Percentiles rank a stretch among this genome's conserved stretches.
phyloP scores from a whole-genome alignment of 2,797 vertebrate genomes.

The Phoebastria nigripes region DNA sequence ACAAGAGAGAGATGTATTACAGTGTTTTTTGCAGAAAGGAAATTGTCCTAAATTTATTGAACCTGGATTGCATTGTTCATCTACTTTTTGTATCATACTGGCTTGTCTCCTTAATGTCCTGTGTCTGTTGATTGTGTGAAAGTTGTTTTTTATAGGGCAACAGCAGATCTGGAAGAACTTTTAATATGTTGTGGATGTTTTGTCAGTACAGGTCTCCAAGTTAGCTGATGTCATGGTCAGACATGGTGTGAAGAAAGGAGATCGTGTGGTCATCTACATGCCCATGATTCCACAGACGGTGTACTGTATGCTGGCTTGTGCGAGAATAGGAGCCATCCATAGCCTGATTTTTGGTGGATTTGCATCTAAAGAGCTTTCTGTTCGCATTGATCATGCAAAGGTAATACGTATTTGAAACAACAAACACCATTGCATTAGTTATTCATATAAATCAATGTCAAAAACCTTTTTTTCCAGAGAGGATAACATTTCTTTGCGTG shows the following conservation, averaged over 20 bases:
- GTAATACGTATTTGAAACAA: conserved; percentile 62
- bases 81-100: neutral
- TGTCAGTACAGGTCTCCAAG: conserved; percentile 81
- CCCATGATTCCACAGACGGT: conserved; percentile 97
- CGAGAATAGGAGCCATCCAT: conserved; percentile 92
- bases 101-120: neutral
- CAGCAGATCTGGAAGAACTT: neutral
- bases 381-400: conserved; percentile 92
- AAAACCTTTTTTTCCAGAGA: neutral
- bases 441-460: neutral
- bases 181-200: neutral
- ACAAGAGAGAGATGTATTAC: neutral
- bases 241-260: conserved; percentile 85
- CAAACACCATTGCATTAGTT: neutral
- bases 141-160: neutral
- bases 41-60: neutral
- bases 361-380: conserved; percentile 90
- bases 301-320: conserved; percentile 93
- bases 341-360: conserved; percentile 98
- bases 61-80: neutral
- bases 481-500: neutral
- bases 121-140: neutral
- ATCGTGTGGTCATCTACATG: conserved; percentile 97
- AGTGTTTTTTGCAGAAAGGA: neutral
- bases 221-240: conserved; percentile 90